Base-by-base conservation (phyloP, 2,888 invertebrate species). In the Apamea sordens region DNA sequence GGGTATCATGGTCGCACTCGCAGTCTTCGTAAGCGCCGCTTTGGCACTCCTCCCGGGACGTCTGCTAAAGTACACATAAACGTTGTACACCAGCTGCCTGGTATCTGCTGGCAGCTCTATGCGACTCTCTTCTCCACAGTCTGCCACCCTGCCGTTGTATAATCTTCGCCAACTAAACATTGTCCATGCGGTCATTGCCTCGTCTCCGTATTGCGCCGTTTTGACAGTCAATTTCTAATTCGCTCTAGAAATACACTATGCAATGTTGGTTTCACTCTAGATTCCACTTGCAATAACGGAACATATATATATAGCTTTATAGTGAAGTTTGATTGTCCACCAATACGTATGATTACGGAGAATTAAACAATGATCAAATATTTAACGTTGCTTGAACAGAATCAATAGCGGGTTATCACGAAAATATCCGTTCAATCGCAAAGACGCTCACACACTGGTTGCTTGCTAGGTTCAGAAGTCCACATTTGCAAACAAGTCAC, bases 151-250 rank as follows among this genome's bases (percentile, higher is more conserved):
- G 21, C 95, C 94, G 80, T 90, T 96, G 90, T 96, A 96, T 67
- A 96, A 90, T 89, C 97, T 92, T 87, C 97, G 92, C 97, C 97
- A 97, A 92, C 96, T 96, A 84, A 97, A 97, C 97, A 97, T 97
- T 71, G 97, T 97, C 97, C 97, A 97, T 75, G 97, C 97, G 85
- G 96, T 97, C 97, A 96, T 97, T 79, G 97, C 96, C 91, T 96
- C 92, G 93, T 96, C 95, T 81, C 97, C 97, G 96, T 97, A 96
- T 88, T 95, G 94, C 93, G 96, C 97, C 96, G 96, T 96, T 91
- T 95, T 96, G 93, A 86, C 80, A 77, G 70, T 83, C 76, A 87
- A 82, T 76, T 82, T 83, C 68, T 44, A 70, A 67, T 73, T 73
- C 56, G 56, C 63, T 75, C 56, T 63, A 81, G 77, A 80, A 83